phyloP scores from a whole-genome alignment of 2,888 invertebrate genomes.

The Agrochola lota region DNA sequence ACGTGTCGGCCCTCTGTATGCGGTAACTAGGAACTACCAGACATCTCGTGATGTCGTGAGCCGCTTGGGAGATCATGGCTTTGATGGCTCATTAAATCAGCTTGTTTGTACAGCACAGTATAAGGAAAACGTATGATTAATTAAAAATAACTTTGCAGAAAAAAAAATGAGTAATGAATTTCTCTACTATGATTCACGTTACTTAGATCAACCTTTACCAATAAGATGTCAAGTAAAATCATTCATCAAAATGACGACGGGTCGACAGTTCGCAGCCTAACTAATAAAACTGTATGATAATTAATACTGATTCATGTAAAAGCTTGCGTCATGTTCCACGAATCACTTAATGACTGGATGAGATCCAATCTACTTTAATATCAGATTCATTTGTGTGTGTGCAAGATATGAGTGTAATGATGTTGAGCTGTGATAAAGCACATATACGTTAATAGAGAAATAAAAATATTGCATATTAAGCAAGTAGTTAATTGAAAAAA shows the following conservation, averaged over 20 bases:
- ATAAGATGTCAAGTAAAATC: conserved; percentile 73
- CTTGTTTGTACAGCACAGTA: background rate
- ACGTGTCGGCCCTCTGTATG: background rate
- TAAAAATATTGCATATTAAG: background rate
- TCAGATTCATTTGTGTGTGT: conserved; percentile 26
- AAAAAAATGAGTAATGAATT: conserved; percentile 47
- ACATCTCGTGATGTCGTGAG: background rate
- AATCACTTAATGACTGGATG: conserved; percentile 50
- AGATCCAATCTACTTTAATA: conserved; percentile 35
- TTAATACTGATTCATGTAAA: conserved; percentile 70
- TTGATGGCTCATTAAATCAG: background rate
- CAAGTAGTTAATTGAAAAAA: background rate
- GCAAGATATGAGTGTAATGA: background rate
- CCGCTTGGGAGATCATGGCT: background rate
- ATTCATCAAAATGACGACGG: conserved; percentile 76
- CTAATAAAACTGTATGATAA: conserved; percentile 68
- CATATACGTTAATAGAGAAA: background rate
- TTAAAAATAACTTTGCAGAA: conserved; percentile 19
- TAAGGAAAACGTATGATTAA: conserved; percentile 32
- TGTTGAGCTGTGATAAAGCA: background rate
- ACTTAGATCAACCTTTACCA: conserved; percentile 66
- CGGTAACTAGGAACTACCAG: background rate
- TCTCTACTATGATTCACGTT: conserved; percentile 62
- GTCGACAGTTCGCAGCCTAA: conserved; percentile 65
- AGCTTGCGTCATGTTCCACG: conserved; percentile 56